Base-by-base conservation (phyloP, 2,113 vertebrate genomes). In the Cyprinodon tularosa region DNA sequence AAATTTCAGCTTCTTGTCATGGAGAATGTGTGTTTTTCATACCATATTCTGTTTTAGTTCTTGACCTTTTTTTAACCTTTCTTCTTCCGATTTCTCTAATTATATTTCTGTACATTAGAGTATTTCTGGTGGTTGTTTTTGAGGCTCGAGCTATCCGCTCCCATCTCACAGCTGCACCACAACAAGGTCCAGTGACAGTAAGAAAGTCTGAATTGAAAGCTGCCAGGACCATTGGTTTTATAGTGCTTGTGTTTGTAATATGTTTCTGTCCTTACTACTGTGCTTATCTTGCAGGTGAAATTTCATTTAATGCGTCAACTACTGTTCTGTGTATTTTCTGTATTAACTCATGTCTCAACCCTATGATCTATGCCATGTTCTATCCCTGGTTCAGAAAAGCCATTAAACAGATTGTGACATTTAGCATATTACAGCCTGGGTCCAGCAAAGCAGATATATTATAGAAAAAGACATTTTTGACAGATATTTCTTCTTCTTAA, bases 101-200 rank as follows among this genome's bases (percentile, higher is more conserved):
- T 0, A 0, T 87, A 0, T 13, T 77, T 47, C 78, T 92, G 57
- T 89, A 91, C 39, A 22, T 64, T 22, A 80, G 62, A 14, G 83
- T 92, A 0, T 84, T 87, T n/a, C 40, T 66, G 29, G 87, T 84
- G 50, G 89, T 86, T 7, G 73, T 66, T 64, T 80, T 74, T 69
- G 87, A 92, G 37, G 88, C 85, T 8, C 77, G 80, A 6, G 93
- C 90, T 45, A 95, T 88, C 73, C 61, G 82, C 42, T 42, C 64
- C 42, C 71, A 78, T 2, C 4, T 67, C 17, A 6, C 39, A 38
- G 50, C 37, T 4, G 38, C 39, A 12, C n/a, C 63, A 12, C 14
- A 60, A 0, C 50, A 66, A 57, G 5, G 12, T 12, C 29, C 73
- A 20, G 44, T 8, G 11, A n/a, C 6, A 20, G 3, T 39, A 14